Percentiles rank a stretch among this genome's conserved stretches.
Evolutionary conservation across 2,797 vertebrate genomes (phyloP).

Genomic region (Anabacerthia variegaticeps): DNA sequence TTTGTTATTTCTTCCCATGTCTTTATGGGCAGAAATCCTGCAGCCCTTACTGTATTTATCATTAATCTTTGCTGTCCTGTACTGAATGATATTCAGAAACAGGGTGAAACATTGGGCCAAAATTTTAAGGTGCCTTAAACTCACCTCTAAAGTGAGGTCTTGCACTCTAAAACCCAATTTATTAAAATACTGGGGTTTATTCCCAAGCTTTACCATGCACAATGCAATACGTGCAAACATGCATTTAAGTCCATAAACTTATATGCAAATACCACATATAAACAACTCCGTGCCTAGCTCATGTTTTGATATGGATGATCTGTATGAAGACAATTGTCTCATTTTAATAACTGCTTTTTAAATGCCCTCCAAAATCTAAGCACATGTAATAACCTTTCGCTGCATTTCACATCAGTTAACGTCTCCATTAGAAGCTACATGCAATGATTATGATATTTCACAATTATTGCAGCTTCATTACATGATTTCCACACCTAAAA

Average conservation of each 20-base stretch:
- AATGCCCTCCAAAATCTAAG: background rate
- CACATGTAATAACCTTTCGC: background rate
- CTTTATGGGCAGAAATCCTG: background rate
- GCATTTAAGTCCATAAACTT: background rate
- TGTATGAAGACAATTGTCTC: background rate
- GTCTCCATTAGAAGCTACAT: background rate
- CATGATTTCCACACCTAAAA: background rate
- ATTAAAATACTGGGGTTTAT: background rate
- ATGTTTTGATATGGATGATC: background rate
- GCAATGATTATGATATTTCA: background rate
- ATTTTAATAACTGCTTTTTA: background rate
- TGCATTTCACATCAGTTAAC: background rate
- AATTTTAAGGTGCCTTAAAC: background rate
- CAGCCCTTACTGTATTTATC: background rate
- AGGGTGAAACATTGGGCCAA: background rate
- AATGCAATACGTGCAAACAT: too few species aligned
- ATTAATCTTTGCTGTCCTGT: background rate
- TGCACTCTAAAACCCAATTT: background rate
- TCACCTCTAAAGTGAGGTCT: background rate
- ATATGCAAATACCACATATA: background rate
- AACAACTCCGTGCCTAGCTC: background rate
- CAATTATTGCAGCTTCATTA: background rate
- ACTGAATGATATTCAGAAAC: background rate
- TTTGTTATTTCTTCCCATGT: background rate
- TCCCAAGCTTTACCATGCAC: background rate